Evolutionary conservation across 53 echinoderm and acorn worm genomes (phyloP).

Genomic region (Echinometra lucunter): DNA sequence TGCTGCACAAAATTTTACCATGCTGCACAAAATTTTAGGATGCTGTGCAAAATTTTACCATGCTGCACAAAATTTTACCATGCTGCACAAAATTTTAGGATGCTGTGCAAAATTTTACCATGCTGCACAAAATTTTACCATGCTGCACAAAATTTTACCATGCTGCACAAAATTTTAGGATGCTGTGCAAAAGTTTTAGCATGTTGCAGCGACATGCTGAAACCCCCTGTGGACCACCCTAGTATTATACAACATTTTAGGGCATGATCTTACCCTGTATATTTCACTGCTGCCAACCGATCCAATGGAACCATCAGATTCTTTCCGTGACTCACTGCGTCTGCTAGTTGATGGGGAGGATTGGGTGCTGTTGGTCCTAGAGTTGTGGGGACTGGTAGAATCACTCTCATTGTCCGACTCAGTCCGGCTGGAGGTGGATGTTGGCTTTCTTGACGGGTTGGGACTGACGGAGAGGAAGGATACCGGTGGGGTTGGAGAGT

Average conservation of each 20-base stretch:
- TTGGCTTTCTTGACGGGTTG: conserved; percentile 52
- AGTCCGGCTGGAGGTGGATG: conserved; percentile 38
- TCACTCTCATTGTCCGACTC: conserved; percentile 79
- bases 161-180: too few species aligned
- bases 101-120: too few species aligned
- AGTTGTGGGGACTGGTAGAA: conserved; percentile 85
- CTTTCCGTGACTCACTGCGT: conserved; percentile 78
- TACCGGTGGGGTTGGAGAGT: conserved; percentile 74
- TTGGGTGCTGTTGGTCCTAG: conserved; percentile 85
- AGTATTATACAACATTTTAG: not conserved
- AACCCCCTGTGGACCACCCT: too few species aligned
- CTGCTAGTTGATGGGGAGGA: conserved; percentile 78
- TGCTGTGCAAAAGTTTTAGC: too few species aligned
- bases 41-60: too few species aligned
- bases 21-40: too few species aligned
- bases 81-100: too few species aligned
- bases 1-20: too few species aligned
- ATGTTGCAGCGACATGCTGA: too few species aligned
- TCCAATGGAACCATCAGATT: conserved; percentile 86
- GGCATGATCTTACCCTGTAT: conserved; percentile 78
- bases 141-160: too few species aligned
- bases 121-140: too few species aligned
- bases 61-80: too few species aligned
- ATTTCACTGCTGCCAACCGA: conserved; percentile 90
- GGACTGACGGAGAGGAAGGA: conserved; percentile 74